Percentiles rank a stretch among this genome's conserved stretches.
Evolutionary conservation across 2,888 invertebrate species (phyloP).

Genomic region (Isotomurus palustris): DNA sequence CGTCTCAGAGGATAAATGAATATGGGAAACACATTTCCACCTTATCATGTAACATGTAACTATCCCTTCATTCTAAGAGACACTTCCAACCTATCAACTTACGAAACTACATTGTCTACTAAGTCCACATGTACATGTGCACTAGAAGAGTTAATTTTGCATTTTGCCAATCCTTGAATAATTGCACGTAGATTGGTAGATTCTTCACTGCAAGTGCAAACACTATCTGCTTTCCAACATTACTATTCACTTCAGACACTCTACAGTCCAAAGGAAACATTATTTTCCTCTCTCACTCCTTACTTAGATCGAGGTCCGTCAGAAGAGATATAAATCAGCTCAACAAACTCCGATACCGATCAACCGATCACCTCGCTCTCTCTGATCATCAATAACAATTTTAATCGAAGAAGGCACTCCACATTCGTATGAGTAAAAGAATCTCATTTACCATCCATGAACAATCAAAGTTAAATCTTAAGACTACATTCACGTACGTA

Average conservation of each 20-base stretch:
- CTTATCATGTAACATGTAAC: not conserved
- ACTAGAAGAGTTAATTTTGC: no score
- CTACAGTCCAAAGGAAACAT: no score
- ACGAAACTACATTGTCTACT: no score
- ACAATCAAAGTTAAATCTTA: not conserved
- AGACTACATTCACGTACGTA: no score
- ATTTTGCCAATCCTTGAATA: no score
- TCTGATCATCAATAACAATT: conserved; percentile 11
- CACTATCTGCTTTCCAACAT: no score
- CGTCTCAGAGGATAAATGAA: not conserved
- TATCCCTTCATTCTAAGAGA: not conserved
- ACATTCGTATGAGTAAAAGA: not conserved
- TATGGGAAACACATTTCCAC: not conserved
- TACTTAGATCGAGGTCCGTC: not conserved
- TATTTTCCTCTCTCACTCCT: not conserved
- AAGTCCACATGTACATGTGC: no score
- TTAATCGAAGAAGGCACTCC: not conserved
- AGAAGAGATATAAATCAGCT: conserved; percentile 19
- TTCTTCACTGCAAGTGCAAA: no score
- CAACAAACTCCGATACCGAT: conserved; percentile 11
- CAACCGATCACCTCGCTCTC: no score
- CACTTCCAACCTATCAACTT: not conserved
- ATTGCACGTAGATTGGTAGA: no score
- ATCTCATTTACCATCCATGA: not conserved
- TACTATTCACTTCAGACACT: no score